phyloP scores from a whole-genome alignment of 1,140 invertebrate genomes.

The Zaprionus africanus region DNA sequence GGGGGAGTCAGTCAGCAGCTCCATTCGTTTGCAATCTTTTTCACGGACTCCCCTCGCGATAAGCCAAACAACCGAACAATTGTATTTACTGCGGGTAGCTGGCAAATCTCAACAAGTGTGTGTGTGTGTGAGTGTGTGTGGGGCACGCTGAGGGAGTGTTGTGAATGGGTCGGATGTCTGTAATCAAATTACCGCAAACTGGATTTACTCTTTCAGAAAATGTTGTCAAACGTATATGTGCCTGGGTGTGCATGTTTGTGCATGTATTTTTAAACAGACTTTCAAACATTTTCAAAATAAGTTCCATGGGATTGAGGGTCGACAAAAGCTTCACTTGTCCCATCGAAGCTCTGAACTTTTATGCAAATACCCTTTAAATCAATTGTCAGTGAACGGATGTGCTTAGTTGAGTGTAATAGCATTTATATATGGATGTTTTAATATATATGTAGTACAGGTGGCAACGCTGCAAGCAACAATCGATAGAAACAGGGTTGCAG shows the following conservation, averaged over 20 bases:
- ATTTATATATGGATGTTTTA: too few species aligned
- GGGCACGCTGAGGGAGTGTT: neutral
- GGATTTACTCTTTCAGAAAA: conserved; percentile 32
- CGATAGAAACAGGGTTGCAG: too few species aligned
- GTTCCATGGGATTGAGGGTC: neutral
- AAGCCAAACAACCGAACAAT: conserved; percentile 26
- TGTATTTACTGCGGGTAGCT: conserved; percentile 23
- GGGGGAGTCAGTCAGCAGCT: neutral
- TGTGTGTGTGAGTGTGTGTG: neutral
- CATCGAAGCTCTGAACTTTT: neutral
- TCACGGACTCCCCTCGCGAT: conserved; percentile 22
- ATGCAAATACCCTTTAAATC: neutral
- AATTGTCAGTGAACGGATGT: neutral
- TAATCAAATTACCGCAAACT: conserved; percentile 40
- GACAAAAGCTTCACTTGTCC: neutral
- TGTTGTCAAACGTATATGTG: conserved; percentile 21
- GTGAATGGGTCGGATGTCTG: conserved; percentile 15
- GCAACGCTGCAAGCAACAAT: too few species aligned
- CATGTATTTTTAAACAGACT: conserved; percentile 9
- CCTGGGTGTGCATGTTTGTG: neutral
- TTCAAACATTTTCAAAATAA: conserved; percentile 18
- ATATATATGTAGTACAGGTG: too few species aligned
- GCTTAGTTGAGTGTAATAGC: neutral
- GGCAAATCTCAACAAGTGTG: conserved; percentile 5
- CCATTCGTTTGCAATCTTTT: conserved; percentile 18